A percentile compares a stretch with the other conserved stretches of the same genome.
These are phyloP conservation scores for Rhabdomys pumilio DNA, from an alignment of 2,797 vertebrate species.

Conservation along the genomic window DNA sequence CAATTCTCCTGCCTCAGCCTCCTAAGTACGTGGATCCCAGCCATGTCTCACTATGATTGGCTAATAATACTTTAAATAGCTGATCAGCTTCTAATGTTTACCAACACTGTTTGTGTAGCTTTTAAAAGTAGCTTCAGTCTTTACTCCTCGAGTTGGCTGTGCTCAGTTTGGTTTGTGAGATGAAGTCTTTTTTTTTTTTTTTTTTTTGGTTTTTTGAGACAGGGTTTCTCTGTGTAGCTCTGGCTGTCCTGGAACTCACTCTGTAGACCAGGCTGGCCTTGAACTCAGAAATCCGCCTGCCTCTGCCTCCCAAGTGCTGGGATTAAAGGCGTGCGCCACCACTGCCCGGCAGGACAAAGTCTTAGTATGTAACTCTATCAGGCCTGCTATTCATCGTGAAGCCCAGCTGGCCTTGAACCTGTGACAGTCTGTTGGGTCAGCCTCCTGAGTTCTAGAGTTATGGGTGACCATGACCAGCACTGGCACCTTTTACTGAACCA, in stretches of 20 bases:
- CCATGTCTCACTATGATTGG: not conserved
- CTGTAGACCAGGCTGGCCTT: too few relatives aligned
- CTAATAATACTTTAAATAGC: not conserved
- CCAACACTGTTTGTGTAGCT: not conserved
- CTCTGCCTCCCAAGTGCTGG: too few relatives aligned
- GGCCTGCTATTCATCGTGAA: not conserved
- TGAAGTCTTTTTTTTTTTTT: too few relatives aligned
- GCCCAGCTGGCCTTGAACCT: not conserved
- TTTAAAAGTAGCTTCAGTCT: not conserved
- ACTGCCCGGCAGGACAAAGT: too few relatives aligned
- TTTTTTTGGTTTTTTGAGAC: too few relatives aligned
- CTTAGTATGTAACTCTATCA: not conserved
- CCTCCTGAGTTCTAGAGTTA: not conserved
- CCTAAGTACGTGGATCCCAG: too few relatives aligned
- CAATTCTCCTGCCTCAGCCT: too few relatives aligned
- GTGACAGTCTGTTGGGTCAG: not conserved
- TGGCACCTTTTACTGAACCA: not conserved
- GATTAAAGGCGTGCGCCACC: too few relatives aligned
- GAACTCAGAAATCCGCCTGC: too few relatives aligned
- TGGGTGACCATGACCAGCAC: not conserved
- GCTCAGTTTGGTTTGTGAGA: not conserved
- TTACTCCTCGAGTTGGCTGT: not conserved
- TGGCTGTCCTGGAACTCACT: too few relatives aligned
- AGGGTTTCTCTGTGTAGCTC: too few relatives aligned
- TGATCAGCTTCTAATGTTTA: not conserved